Evolutionary conservation across 1,140 invertebrate genomes (phyloP).

Genomic region (Reticulitermes speratus): DNA sequence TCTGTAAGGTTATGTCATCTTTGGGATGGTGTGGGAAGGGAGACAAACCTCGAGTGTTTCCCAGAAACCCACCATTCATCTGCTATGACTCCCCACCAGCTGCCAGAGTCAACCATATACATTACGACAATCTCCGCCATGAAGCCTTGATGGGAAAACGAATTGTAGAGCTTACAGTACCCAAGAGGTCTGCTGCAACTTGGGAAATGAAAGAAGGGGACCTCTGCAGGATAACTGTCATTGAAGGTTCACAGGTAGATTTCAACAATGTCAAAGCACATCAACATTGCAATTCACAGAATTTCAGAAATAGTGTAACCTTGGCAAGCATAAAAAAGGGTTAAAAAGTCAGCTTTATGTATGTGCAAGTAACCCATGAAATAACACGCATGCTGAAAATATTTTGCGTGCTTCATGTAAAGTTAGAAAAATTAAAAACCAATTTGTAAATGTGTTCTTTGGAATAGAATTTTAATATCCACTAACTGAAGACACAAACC

Average conservation of each 20-base stretch:
- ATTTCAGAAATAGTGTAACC: no score
- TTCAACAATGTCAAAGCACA: neutral
- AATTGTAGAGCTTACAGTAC: slow-evolving; percentile 41
- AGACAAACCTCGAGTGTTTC: slow-evolving; percentile 32
- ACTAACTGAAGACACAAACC: no score
- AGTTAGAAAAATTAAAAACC: no score
- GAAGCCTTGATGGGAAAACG: slow-evolving; percentile 42
- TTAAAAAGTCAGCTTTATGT: no score
- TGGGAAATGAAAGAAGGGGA: slow-evolving; percentile 48
- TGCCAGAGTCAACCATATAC: slow-evolving; percentile 41
- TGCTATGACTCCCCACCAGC: slow-evolving; percentile 47
- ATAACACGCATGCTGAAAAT: no score
- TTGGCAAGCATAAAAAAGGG: no score
- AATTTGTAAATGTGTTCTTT: no score
- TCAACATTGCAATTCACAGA: neutral
- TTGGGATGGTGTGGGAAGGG: slow-evolving; percentile 32
- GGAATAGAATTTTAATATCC: no score
- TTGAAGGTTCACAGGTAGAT: slow-evolving; percentile 46
- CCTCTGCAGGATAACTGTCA: slow-evolving; percentile 46
- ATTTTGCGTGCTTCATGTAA: no score
- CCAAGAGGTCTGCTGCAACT: slow-evolving; percentile 44
- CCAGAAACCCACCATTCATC: slow-evolving; percentile 39
- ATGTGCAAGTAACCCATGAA: no score
- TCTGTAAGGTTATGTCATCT: neutral
- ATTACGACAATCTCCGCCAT: slow-evolving; percentile 45